These are phyloP conservation scores for Himalopsyche tibetana DNA, from an alignment of 2,888 invertebrate species.

Conservation along the genomic window DNA sequence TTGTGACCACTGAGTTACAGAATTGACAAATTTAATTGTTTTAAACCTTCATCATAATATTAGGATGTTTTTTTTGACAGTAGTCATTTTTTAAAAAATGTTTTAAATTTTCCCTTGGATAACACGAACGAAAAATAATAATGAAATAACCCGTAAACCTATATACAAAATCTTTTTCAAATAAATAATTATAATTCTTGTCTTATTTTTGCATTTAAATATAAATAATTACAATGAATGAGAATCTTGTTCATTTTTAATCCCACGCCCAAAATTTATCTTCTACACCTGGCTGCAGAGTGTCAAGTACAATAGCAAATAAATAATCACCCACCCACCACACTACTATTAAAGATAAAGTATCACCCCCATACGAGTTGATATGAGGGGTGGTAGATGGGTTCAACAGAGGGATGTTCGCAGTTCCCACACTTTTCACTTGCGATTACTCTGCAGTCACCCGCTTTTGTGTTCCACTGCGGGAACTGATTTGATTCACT, in stretches of 20 bases:
- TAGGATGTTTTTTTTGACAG: too few relatives aligned
- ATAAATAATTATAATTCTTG: neutral
- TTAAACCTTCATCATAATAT: too few relatives aligned
- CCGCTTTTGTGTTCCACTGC: conserved; percentile 53
- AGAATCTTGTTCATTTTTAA: conserved; percentile 38
- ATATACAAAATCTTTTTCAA: too few relatives aligned
- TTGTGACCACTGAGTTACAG: too few relatives aligned
- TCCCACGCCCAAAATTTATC: conserved; percentile 38
- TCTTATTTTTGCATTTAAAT: conserved; percentile 21
- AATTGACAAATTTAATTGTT: too few relatives aligned
- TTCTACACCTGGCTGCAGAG: conserved; percentile 38
- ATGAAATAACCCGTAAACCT: too few relatives aligned
- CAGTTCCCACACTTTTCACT: conserved; percentile 41
- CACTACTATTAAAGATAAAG: neutral
- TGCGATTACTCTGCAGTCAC: conserved; percentile 48
- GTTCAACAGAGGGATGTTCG: conserved; percentile 43
- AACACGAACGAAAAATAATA: too few relatives aligned
- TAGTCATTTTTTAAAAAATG: too few relatives aligned
- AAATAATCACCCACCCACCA: conserved; percentile 27
- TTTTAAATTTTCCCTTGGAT: too few relatives aligned
- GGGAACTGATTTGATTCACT: conserved; percentile 62
- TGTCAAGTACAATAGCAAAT: conserved; percentile 47
- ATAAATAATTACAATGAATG: conserved; percentile 8
- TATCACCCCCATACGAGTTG: conserved; percentile 28
- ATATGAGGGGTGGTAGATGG: conserved; percentile 36